Base-by-base conservation (phyloP, 23 tunicate species). In the Botrylloides violaceus region DNA sequence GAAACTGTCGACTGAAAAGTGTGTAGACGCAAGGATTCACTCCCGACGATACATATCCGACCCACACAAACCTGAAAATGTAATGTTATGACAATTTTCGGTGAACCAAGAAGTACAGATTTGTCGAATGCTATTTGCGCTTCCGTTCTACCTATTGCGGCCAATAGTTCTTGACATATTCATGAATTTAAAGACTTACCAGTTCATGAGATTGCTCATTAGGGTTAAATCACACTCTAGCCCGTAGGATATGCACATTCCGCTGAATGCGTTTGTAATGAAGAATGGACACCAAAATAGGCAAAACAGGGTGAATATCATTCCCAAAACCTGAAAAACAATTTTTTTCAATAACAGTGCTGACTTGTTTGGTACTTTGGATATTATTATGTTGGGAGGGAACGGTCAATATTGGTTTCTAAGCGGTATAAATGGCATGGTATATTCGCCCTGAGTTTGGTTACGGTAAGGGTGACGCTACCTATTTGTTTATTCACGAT, bases 1-100 rank as follows among this genome's bases (percentile, higher is more conserved):
- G 84, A 57, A 88, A 88, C 27, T 76, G 76, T 3, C 83, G 83
- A 73, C 96, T 88, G 75, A 88, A 88, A 76, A 88, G 33, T 32
- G 96, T 88, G 77, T 88, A 88, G 19, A 88, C 88, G 79, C 84
- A 77, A 62, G 96, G 96, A 80, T 88, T 88, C 32, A 88, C 84
- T 23, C 96, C 96, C 0, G 96, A 88, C 32, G 96, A 88, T 3
- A 88, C 84, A 72, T 88, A 88, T 34, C 96, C 96, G 33, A 88
- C 84, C 96, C 96, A 88, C 1, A 82, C 96, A 36, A 88, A 88
- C 96, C 96, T 88, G 75, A 22, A 74, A 59, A 43, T 43, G 9
- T 9, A 43, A 43, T 7, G 53, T 43, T 43, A 43, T 43, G 53
- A 15, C 53, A 15, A 43, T 43, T 43, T 15, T 43, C n/a, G n/a